Evolutionary conservation across 1,140 invertebrate species (phyloP), one percentile per base, ranked within the genome.

Genomic region (Scylla paramamosain): DNA sequence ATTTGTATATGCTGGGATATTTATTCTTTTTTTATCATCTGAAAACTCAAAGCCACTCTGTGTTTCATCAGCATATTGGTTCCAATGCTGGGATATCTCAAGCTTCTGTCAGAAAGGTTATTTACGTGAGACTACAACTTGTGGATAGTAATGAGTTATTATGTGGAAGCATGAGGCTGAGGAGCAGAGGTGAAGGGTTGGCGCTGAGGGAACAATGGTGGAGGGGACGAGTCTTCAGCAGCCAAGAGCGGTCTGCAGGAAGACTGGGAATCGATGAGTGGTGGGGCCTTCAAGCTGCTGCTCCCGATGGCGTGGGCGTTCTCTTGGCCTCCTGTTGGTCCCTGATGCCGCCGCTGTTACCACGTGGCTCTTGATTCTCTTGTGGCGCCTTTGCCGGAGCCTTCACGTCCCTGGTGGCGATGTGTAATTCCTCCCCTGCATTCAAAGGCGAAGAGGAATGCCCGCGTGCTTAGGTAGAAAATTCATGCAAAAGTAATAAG

Each of bases 251-350:
- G 67, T 77, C 67, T 77, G 52, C 10, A 59, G 67, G 67, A 77
- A 20, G 67, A 25, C 67, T 77, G 67, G 67, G 67, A 77, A 77
- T 77, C 67, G 67, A 77, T 77, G 67, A 25, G 67, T 77, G 67
- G 67, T n/a, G 67, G 67, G 67, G 67, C 20, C 67, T 77, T 77
- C 67, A 77, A 77, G 67, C 67, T 77, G 67, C 67, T 77, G 52
- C 52, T 59, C 52, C 52, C 52, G 52, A 20, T 20, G 67, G 67
- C 67, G 12, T 77, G 67, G 67, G 67, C 6, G 20, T 77, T 59
- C 67, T 77, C 67, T 77, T 77, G 67, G 67, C 67, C 67, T 20
- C 20, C 67, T n/a, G 52, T 20, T n/a, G n/a, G 25, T 77, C 67
- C 25, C 67, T 77, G 67, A 20, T n/a, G 67, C 12, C 67, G 8